Conservation (phyloP, 2,888 invertebrate species). For the Psylliodes chrysocephalus region DNA sequence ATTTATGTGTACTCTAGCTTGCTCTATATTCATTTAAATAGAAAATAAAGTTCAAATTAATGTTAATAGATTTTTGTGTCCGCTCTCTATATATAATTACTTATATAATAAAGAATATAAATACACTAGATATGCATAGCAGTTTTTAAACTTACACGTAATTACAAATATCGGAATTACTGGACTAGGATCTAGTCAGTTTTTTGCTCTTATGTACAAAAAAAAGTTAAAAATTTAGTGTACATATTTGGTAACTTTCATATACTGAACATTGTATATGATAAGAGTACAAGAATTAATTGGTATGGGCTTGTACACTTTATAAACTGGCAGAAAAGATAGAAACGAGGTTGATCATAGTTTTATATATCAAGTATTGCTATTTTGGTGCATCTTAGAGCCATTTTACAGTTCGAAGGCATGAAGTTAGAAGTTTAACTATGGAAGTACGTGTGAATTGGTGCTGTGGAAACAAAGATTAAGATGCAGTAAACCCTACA, state of each 20-base stretch:
- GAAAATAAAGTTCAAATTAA: conserved; percentile 59
- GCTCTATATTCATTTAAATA: conserved; percentile 56
- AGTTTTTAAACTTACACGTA: conserved; percentile 54
- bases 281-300: conserved; percentile 30
- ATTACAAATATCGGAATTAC: conserved; percentile 57
- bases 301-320: conserved; percentile 35
- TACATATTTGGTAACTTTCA: conserved; percentile 65
- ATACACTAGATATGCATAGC: conserved; percentile 58
- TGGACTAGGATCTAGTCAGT: conserved; percentile 64
- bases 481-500: too few species aligned
- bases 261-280: conserved; percentile 60
- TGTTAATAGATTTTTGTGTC: conserved; percentile 58
- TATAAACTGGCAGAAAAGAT: conserved; percentile 34
- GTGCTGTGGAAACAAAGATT: too few species aligned
- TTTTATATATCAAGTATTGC: not conserved
- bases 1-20: conserved; percentile 60
- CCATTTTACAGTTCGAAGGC: too few species aligned
- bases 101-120: conserved; percentile 56
- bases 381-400: too few species aligned
- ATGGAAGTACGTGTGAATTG: too few species aligned
- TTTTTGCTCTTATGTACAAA: conserved; percentile 59
- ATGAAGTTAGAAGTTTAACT: too few species aligned
- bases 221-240: conserved; percentile 55
- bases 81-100: conserved; percentile 51
- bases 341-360: conserved; percentile 1